A percentile compares a stretch with the other conserved stretches of the same genome.
Evolutionary conservation across 2,888 invertebrate genomes (phyloP).

Genomic region (Mystacides longicornis): DNA sequence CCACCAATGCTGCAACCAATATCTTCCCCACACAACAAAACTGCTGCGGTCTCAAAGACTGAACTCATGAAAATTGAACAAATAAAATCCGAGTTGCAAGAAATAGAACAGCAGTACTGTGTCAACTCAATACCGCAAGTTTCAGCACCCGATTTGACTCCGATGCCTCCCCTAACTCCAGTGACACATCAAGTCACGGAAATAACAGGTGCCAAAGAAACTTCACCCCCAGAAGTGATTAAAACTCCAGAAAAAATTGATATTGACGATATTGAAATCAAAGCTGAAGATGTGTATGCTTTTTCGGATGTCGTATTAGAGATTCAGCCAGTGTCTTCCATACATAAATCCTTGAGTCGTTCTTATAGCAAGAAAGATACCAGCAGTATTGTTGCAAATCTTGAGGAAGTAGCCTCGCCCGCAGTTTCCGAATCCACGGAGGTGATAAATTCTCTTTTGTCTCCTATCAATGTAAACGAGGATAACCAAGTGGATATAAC

Average conservation of each 20-base stretch:
- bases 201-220: constrained; percentile 26
- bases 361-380: constrained; percentile 21
- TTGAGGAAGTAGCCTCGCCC: constrained; percentile 19
- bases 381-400: constrained; percentile 4
- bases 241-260: constrained; percentile 32
- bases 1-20: constrained; percentile 35
- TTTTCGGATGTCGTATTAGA: constrained; percentile 44
- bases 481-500: not conserved
- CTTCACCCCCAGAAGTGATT: constrained; percentile 23
- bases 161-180: constrained; percentile 25
- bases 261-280: constrained; percentile 47
- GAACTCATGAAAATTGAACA: constrained; percentile 35
- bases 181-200: constrained; percentile 27
- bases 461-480: constrained; percentile 15
- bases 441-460: constrained; percentile 19
- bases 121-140: constrained; percentile 29
- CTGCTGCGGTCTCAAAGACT: constrained; percentile 10
- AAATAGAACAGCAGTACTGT: constrained; percentile 42
- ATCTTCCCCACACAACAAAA: constrained; percentile 7
- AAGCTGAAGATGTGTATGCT: constrained; percentile 46
- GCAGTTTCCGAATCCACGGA: constrained; percentile 12
- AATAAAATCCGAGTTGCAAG: constrained; percentile 34
- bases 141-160: constrained; percentile 7
- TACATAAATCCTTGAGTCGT: constrained; percentile 33
- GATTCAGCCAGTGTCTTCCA: constrained; percentile 39